Base-by-base conservation (phyloP, 2,113 vertebrate species). In the Phyllopteryx taeniolatus region DNA sequence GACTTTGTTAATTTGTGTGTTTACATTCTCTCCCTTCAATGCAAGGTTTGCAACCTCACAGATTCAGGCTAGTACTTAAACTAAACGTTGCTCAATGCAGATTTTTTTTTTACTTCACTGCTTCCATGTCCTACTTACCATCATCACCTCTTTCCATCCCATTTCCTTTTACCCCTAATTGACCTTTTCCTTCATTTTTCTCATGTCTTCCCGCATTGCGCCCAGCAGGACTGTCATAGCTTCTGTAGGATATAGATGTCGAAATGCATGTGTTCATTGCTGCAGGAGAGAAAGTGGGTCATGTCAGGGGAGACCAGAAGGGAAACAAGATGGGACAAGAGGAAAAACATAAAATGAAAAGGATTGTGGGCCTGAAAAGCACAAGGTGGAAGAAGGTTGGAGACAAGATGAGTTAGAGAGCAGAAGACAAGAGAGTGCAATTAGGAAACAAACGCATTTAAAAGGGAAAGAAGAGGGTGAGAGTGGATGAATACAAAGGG, bases 191-290 rank as follows among this genome's bases (percentile, higher is more conserved):
- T 31, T 31, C 56, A 15, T 70, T 80, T 64, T 60, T 53, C 67
- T 76, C 68, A 51, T 74, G 61, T 53, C 57, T 7, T 43, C 51
- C 15, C 19, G 19, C n/a, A 10, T n/a, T 8, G 39, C 15, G 42
- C 59, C 66, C 72, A 76, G 69, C 54, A 81, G 79, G 72, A 79
- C 83, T 78, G 82, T 85, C 84, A 88, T 83, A 79, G 78, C 80
- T 73, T 79, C 75, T 76, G 68, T 76, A 74, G 83, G 83, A 88
- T 66, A 76, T 86, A 22, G 60, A 87, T 84, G 85, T 75, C 82
- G 87, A 88, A 83, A 87, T 88, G 86, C 88, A 85, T 86, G 75
- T n/a, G 31, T 77, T 82, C 81, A 81, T 83, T 89, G 72, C 77
- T 22, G 78, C 72, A 64, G 47, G 76, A 88, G 65, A 46, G 75